Evolutionary conservation across 2,888 invertebrate species (phyloP).

Genomic region (Meteorus colon): DNA sequence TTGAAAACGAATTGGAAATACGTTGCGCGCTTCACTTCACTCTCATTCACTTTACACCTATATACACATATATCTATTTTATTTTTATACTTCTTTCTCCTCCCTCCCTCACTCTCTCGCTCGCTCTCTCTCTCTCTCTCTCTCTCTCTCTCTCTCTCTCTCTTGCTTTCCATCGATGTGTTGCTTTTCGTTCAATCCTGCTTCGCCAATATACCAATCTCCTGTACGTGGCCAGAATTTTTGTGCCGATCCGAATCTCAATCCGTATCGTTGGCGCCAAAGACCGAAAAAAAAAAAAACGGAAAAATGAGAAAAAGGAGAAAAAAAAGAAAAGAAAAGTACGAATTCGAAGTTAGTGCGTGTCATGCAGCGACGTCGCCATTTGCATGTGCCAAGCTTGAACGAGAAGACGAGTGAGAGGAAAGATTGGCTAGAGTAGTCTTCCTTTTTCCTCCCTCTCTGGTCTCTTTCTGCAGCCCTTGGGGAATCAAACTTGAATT

Average conservation of each 20-base stretch:
- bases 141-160: slow-evolving; percentile 35
- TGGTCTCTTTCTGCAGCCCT: slow-evolving; percentile 1
- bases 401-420: not conserved
- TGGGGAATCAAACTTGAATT: slow-evolving; percentile 26
- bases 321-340: slow-evolving; percentile 17
- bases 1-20: slow-evolving; percentile 43
- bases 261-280: slow-evolving; percentile 22
- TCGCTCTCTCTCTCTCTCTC: slow-evolving; percentile 31
- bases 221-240: slow-evolving; percentile 42
- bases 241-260: slow-evolving; percentile 25
- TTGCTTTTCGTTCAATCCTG: not conserved
- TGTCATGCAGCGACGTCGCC: not conserved
- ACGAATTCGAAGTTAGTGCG: slow-evolving; percentile 1
- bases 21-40: slow-evolving; percentile 27
- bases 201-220: not conserved
- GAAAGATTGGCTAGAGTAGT: not conserved
- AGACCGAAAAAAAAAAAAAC: slow-evolving; percentile 20
- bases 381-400: not conserved
- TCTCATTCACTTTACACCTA: slow-evolving; percentile 32
- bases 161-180: slow-evolving; percentile 31
- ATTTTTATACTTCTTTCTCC: slow-evolving; percentile 19
- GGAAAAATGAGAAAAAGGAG: slow-evolving; percentile 4
- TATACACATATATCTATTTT: slow-evolving; percentile 1
- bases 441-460: not conserved
- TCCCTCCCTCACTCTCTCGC: slow-evolving; percentile 28